Conservation (phyloP, 1,140 invertebrate genomes). For the Achroia grisella region DNA sequence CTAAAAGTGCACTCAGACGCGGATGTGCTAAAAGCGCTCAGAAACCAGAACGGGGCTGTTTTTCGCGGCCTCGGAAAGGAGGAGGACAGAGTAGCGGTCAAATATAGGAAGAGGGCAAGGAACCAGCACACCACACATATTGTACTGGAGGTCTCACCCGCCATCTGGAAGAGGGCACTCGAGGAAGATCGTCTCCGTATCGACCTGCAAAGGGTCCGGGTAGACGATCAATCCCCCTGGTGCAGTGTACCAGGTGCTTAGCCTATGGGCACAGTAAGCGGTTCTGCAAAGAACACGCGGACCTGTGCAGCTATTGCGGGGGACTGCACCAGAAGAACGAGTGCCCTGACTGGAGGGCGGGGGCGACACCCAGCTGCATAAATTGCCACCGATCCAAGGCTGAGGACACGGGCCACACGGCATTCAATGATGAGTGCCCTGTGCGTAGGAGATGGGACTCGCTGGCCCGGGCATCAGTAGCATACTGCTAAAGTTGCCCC, state of each 20-base stretch:
- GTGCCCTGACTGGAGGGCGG: not conserved
- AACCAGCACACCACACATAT: constrained; percentile 10
- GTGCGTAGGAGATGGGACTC: too few species aligned
- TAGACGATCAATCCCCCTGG: too few species aligned
- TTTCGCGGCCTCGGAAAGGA: constrained; percentile 1
- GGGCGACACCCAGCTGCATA: not conserved
- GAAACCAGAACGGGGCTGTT: constrained; percentile 8
- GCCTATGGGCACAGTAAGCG: constrained; percentile 13
- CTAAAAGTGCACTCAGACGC: too few species aligned
- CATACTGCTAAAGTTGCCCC: not conserved
- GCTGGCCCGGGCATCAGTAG: too few species aligned
- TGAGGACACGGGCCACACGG: not conserved
- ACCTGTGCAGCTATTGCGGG: constrained; percentile 11
- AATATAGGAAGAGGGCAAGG: constrained; percentile 9
- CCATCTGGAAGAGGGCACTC: constrained; percentile 4
- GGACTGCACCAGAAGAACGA: constrained; percentile 4
- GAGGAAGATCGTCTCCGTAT: constrained; percentile 1
- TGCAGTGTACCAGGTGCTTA: too few species aligned
- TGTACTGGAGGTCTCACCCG: constrained; percentile 4
- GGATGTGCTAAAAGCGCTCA: constrained; percentile 9
- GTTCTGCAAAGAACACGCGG: constrained; percentile 3
- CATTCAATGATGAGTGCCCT: not conserved
- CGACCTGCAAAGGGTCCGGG: too few species aligned
- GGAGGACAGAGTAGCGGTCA: constrained; percentile 4
- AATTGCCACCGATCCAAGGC: not conserved